Evolutionary conservation across 1,140 invertebrate species (phyloP).

Genomic region (Aphaenogaster ashmeadi): DNA sequence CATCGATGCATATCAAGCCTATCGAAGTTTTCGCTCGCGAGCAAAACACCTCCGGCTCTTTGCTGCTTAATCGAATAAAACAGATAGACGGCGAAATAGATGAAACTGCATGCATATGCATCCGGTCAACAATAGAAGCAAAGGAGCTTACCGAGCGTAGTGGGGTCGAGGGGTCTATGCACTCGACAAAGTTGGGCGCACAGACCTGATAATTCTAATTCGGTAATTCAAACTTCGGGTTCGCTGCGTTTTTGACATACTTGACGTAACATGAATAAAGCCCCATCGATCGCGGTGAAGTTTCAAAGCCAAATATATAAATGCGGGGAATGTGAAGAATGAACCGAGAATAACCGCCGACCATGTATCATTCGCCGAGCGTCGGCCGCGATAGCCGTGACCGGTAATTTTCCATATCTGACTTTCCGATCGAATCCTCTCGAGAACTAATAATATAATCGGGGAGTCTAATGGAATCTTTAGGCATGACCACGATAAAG

Average conservation of each 20-base stretch:
- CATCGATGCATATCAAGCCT: conserved; percentile 61
- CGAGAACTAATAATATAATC: conserved; percentile 60
- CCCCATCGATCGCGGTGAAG: not conserved
- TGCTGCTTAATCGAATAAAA: conserved; percentile 65
- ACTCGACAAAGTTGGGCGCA: conserved; percentile 19
- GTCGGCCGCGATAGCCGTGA: conserved; percentile 36
- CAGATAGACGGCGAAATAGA: conserved; percentile 52
- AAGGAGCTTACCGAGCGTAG: conserved; percentile 22
- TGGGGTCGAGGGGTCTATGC: not conserved
- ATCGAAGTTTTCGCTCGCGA: conserved; percentile 51
- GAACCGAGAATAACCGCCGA: conserved; percentile 19
- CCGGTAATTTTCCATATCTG: conserved; percentile 58
- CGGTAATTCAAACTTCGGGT: conserved; percentile 41
- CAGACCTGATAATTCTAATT: conserved; percentile 37
- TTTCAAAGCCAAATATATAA: conserved; percentile 39
- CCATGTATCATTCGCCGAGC: conserved; percentile 51
- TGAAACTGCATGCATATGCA: conserved; percentile 53
- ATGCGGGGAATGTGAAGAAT: conserved; percentile 28
- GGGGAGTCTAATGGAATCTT: conserved; percentile 60
- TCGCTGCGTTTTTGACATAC: conserved; percentile 12
- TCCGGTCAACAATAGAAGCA: conserved; percentile 31
- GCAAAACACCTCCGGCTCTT: conserved; percentile 47
- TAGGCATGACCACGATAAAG: conserved; percentile 50
- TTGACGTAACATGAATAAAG: conserved; percentile 30
- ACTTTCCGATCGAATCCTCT: conserved; percentile 50